These are phyloP conservation scores for Drepana arcuata DNA, from an alignment of 1,140 invertebrate species.

Conservation along the genomic window DNA sequence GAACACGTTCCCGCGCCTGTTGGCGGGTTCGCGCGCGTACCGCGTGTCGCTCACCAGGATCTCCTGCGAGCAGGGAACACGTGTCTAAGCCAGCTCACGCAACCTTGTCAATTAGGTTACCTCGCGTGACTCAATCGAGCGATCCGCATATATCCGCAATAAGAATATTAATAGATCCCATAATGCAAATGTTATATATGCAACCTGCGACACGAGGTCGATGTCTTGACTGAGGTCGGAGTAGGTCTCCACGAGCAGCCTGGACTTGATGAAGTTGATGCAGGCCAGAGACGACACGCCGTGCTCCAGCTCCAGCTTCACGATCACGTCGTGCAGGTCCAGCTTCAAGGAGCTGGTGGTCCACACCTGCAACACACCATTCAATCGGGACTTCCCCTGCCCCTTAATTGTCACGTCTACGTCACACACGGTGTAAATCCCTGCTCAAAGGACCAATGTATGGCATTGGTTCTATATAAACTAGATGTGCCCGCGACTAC, in stretches of 20 bases:
- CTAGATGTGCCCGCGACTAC: no score
- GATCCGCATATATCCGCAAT: not conserved
- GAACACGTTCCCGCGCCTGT: conserved; percentile 88
- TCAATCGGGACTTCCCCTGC: no score
- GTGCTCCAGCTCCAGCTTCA: conserved; percentile 78
- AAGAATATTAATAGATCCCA: no score
- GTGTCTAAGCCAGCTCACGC: not conserved
- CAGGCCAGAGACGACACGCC: conserved; percentile 81
- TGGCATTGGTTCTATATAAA: no score
- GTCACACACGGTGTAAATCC: no score
- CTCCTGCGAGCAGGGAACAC: conserved; percentile 70
- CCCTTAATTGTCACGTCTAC: no score
- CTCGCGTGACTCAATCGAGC: no score
- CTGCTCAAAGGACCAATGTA: no score
- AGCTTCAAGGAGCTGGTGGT: conserved; percentile 85
- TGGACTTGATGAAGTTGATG: conserved; percentile 93
- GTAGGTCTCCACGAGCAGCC: conserved; percentile 85
- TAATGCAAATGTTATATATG: no score
- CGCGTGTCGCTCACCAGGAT: conserved; percentile 90
- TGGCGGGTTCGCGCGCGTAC: conserved; percentile 78
- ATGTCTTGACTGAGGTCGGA: conserved; percentile 93
- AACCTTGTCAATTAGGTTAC: no score
- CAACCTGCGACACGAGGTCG: conserved; percentile 90
- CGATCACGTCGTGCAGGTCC: conserved; percentile 89
- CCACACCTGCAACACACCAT: conserved; percentile 80